Evolutionary conservation across 2,113 vertebrate genomes (phyloP).

Genomic region (Rhea americana): DNA sequence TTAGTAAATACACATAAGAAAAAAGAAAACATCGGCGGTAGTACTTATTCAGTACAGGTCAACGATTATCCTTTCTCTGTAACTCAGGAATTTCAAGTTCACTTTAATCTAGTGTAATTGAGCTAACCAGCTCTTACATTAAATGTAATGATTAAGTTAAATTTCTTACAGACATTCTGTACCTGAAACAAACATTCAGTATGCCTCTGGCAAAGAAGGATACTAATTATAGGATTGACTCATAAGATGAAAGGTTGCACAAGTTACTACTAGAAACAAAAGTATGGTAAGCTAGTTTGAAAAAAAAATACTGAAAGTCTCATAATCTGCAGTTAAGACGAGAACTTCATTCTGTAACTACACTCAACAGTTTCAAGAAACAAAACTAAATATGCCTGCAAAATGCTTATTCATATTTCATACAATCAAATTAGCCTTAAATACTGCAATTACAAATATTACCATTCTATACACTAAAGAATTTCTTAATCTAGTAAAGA

Average conservation of each 20-base stretch:
- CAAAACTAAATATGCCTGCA: slow-evolving; percentile 7
- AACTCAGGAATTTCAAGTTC: slow-evolving; percentile 70
- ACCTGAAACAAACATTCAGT: slow-evolving; percentile 72
- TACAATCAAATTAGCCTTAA: neutral
- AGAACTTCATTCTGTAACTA: slow-evolving; percentile 50
- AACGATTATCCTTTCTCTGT: slow-evolving; percentile 48
- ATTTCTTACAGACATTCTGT: slow-evolving; percentile 72
- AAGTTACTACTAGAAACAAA: slow-evolving; percentile 71
- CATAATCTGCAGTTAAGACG: neutral
- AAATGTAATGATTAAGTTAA: slow-evolving; percentile 75
- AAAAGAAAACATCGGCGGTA: slow-evolving; percentile 5
- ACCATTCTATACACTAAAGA: neutral
- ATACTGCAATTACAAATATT: neutral
- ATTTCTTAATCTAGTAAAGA: neutral
- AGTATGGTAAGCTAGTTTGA: slow-evolving; percentile 53
- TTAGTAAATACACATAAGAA: slow-evolving; percentile 8
- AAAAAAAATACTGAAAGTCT: slow-evolving; percentile 56
- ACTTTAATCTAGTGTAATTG: slow-evolving; percentile 70
- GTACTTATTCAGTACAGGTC: slow-evolving; percentile 52
- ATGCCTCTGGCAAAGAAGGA: slow-evolving; percentile 70
- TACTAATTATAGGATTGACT: slow-evolving; percentile 75
- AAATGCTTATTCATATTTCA: neutral
- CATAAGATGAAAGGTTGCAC: slow-evolving; percentile 73
- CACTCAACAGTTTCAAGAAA: neutral
- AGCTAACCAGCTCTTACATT: slow-evolving; percentile 70